Conservation (phyloP, 1,140 invertebrate genomes). For the Tribolium castaneum region DNA sequence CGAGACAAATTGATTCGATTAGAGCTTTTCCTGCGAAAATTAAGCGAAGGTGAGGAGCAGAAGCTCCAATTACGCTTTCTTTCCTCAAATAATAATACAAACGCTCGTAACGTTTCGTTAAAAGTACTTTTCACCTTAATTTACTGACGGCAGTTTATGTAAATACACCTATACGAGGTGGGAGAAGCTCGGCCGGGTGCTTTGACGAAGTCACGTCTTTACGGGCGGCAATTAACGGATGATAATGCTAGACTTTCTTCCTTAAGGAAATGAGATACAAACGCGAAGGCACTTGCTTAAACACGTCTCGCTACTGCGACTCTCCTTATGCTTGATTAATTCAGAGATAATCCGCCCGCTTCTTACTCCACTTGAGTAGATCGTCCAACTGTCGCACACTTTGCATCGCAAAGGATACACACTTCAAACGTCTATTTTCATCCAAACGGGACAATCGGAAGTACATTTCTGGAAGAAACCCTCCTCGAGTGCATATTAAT, state of each 20-base stretch:
- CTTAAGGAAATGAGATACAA: conserved; percentile 33
- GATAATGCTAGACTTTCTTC: conserved; percentile 18
- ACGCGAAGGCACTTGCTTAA: conserved; percentile 27
- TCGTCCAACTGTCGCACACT: conserved; percentile 30
- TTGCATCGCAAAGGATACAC: conserved; percentile 19
- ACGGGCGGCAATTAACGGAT: conserved; percentile 23
- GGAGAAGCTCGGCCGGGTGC: background rate
- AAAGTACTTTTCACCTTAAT: conserved; percentile 6
- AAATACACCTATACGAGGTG: background rate
- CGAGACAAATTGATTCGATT: conserved; percentile 28
- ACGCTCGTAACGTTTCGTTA: background rate
- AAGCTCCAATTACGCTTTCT: conserved; percentile 15
- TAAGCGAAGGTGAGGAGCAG: conserved; percentile 7
- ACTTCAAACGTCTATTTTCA: conserved; percentile 12
- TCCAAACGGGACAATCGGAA: conserved; percentile 1
- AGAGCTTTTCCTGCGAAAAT: conserved; percentile 19
- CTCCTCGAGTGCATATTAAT: background rate
- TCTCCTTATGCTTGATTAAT: conserved; percentile 34
- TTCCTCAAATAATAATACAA: background rate
- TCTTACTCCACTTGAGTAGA: conserved; percentile 30
- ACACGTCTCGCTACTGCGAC: conserved; percentile 26
- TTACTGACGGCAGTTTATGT: background rate
- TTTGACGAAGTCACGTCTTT: conserved; percentile 20
- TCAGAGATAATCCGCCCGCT: conserved; percentile 24
- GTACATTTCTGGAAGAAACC: background rate